phyloP scores from a whole-genome alignment of 1,140 invertebrate genomes.

The Orchesella cincta region DNA sequence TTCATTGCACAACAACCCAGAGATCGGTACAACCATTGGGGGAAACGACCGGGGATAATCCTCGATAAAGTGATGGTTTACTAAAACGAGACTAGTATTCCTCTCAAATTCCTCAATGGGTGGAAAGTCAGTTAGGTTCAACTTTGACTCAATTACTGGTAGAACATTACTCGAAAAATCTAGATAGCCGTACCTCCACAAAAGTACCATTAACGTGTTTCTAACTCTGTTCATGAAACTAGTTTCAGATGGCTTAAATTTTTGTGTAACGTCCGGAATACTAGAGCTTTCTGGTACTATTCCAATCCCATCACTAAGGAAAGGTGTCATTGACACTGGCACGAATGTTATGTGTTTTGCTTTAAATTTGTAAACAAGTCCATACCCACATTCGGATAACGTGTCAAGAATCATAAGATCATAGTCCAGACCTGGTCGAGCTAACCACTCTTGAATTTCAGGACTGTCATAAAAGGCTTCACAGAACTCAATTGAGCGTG shows the following conservation, averaged over 20 bases:
- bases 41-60: background rate
- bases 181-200: background rate
- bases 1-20: slow-evolving; percentile 8
- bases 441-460: background rate
- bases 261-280: background rate
- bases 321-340: background rate
- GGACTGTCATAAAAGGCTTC: slow-evolving; percentile 11
- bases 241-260: slow-evolving; percentile 1
- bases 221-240: background rate
- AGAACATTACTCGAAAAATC: background rate
- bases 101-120: background rate
- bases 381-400: background rate
- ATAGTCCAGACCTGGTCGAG: background rate
- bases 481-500: background rate
- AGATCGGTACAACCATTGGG: background rate
- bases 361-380: background rate
- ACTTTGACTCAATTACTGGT: background rate
- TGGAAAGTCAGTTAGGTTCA: background rate
- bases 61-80: background rate
- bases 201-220: background rate
- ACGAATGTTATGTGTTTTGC: background rate
- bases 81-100: background rate
- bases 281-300: background rate
- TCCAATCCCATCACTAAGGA: background rate
- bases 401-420: background rate